A percentile compares a stretch with the other conserved stretches of the same genome.
These are phyloP conservation scores for Apostichopus japonicus DNA, from an alignment of 35 echinoderm and acorn worm species.

Conservation along the genomic window DNA sequence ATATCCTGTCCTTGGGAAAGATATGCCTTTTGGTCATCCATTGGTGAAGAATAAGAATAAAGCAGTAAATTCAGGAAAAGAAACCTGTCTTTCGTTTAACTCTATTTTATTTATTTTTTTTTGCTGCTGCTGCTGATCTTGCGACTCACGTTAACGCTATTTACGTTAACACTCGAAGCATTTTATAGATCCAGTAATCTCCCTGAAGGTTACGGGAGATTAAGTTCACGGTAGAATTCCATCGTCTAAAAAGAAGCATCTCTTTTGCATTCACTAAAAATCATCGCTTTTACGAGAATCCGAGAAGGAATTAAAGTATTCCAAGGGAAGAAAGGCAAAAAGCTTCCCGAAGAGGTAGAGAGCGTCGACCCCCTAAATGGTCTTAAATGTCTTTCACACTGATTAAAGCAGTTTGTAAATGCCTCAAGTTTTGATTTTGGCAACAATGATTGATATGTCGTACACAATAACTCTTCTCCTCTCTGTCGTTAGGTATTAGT, in stretches of 20 bases:
- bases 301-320: background rate
- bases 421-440: too few species aligned
- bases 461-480: too few species aligned
- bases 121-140: background rate
- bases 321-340: too few species aligned
- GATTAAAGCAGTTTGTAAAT: too few species aligned
- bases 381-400: too few species aligned
- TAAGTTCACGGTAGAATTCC: background rate
- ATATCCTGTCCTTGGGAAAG: background rate
- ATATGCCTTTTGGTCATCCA: background rate
- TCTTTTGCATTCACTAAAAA: too few species aligned
- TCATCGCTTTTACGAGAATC: background rate
- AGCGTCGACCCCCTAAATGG: too few species aligned
- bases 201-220: constrained; percentile 12
- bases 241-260: background rate
- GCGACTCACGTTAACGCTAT: background rate
- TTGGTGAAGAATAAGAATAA: background rate
- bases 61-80: background rate
- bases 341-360: too few species aligned
- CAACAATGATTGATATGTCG: too few species aligned
- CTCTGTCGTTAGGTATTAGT: too few species aligned
- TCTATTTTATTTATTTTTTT: too few species aligned
- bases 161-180: constrained; percentile 18
- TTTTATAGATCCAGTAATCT: constrained; percentile 8
- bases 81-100: background rate